phyloP scores from a whole-genome alignment of 2,113 vertebrate species.

The Sturnus vulgaris region DNA sequence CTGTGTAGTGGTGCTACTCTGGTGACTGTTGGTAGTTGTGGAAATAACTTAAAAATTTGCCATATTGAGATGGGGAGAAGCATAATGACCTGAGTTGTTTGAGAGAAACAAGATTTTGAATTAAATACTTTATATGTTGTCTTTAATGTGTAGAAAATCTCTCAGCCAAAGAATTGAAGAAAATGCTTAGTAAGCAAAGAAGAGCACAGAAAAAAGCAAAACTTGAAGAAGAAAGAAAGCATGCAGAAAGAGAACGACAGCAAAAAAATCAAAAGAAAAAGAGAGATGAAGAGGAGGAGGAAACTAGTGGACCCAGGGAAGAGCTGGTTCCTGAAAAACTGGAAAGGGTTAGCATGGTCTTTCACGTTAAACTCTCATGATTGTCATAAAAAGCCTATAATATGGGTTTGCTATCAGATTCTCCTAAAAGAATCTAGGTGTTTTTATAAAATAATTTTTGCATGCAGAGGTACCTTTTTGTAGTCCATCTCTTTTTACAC shows the following conservation, averaged over 20 bases:
- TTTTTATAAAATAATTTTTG: background rate
- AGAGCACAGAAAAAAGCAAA: constrained; percentile 82
- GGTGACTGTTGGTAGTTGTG: background rate
- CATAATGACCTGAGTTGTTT: background rate
- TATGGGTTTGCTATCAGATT: rapidly evolving
- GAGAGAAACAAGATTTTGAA: background rate
- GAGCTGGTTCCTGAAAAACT: constrained; percentile 80
- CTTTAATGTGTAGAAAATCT: constrained; percentile 72
- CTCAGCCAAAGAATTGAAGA: constrained; percentile 81
- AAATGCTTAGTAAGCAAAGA: constrained; percentile 81
- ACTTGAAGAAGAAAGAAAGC: constrained; percentile 77
- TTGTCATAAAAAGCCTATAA: background rate
- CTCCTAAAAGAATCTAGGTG: background rate
- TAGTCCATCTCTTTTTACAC: background rate
- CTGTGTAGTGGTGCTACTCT: background rate
- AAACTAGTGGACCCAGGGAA: constrained; percentile 74
- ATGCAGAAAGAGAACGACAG: constrained; percentile 75
- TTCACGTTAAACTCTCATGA: background rate
- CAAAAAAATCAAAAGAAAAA: constrained; percentile 80
- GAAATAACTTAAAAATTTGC: background rate
- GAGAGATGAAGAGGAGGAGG: constrained; percentile 78
- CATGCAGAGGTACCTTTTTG: background rate
- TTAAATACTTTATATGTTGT: background rate
- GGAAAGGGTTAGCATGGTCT: constrained; percentile 72
- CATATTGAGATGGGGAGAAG: background rate